A percentile compares a stretch with the other conserved stretches of the same genome.
phyloP scores from a whole-genome alignment of 2,797 vertebrate species.

The Anisognathus igniventris region DNA sequence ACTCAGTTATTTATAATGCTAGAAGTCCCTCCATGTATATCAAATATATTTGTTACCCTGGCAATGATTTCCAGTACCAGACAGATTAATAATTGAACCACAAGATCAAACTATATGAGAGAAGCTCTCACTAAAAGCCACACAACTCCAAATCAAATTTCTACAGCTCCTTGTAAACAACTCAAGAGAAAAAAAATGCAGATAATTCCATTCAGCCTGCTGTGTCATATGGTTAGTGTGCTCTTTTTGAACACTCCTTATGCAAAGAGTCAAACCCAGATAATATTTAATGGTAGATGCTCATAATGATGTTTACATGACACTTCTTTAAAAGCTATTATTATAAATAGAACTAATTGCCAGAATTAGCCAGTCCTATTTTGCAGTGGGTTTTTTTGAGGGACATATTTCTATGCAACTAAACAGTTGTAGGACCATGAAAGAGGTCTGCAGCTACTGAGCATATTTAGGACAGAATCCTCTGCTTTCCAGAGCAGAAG shows the following conservation, averaged over 20 bases:
- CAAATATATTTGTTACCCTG: not conserved
- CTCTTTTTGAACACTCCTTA: not conserved
- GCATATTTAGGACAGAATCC: not conserved
- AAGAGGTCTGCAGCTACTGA: not conserved
- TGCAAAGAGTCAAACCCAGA: not conserved
- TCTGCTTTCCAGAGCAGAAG: not conserved
- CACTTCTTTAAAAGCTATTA: not conserved
- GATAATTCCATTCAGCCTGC: not conserved
- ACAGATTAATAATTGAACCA: not conserved
- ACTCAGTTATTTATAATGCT: not conserved
- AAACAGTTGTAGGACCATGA: not conserved
- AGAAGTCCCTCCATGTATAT: not conserved
- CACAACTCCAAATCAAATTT: not conserved
- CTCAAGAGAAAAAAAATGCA: not conserved
- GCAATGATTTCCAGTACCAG: not conserved
- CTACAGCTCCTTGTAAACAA: not conserved
- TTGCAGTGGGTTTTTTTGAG: not conserved
- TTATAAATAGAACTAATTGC: not conserved
- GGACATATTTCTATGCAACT: not conserved
- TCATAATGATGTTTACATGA: not conserved
- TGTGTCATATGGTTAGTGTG: not conserved
- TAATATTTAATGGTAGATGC: not conserved
- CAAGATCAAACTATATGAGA: not conserved
- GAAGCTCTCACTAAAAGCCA: not conserved
- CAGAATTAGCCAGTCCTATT: not conserved